Evolutionary conservation across 30 jellyfish, hydroid and myxozoan species (phyloP).

Genomic region (Aurelia sp.): DNA sequence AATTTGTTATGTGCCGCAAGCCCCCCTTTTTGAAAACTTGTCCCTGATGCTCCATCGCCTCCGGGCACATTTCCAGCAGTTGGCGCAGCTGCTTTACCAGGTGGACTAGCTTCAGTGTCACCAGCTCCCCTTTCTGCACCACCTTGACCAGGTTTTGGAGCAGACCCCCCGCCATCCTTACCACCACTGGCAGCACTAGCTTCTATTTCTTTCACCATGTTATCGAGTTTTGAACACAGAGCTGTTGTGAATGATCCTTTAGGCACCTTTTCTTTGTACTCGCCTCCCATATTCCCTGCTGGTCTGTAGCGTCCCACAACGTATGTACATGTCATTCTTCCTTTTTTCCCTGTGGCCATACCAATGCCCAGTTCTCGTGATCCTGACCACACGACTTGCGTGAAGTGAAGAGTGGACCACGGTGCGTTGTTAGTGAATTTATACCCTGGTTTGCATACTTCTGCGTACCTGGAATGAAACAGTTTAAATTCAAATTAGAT

Average conservation of each 20-base stretch:
- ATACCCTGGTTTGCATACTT: conserved; percentile 92
- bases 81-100: background rate
- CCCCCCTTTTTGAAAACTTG: conserved; percentile 47
- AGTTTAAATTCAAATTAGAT: background rate
- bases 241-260: conserved; percentile 69
- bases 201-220: conserved; percentile 35
- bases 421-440: conserved; percentile 44
- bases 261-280: conserved; percentile 79
- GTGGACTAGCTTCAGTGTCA: conserved; percentile 37
- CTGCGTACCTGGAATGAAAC: conserved; percentile 78
- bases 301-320: conserved; percentile 88
- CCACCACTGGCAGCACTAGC: conserved; percentile 31
- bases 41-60: background rate
- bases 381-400: conserved; percentile 95
- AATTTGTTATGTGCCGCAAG: conserved; percentile 86
- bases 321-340: conserved; percentile 83
- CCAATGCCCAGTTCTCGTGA: conserved; percentile 93
- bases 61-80: background rate
- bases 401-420: conserved; percentile 73
- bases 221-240: conserved; percentile 46
- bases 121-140: conserved; percentile 60
- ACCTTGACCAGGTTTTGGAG: conserved; percentile 9
- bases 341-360: conserved; percentile 59
- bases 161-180: background rate
- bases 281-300: conserved; percentile 87